These are phyloP conservation scores for Synanthedon vespiformis DNA, from an alignment of 2,888 invertebrate genomes.

Conservation along the genomic window DNA sequence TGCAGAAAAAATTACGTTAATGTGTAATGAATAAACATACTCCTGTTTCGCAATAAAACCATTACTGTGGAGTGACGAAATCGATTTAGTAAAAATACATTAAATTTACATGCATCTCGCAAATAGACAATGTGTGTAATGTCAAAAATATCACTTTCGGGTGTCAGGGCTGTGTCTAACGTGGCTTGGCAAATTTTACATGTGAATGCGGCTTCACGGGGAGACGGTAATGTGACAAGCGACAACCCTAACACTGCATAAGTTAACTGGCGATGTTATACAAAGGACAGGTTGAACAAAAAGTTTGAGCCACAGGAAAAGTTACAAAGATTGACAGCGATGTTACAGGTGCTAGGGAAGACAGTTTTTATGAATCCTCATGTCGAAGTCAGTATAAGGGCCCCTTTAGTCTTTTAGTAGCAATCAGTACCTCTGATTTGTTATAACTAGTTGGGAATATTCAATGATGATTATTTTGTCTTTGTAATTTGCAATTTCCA, in stretches of 20 bases:
- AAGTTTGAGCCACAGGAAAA: too few relatives aligned
- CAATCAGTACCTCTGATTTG: too few relatives aligned
- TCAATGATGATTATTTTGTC: too few relatives aligned
- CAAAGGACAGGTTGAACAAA: too few relatives aligned
- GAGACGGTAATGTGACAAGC: conserved; percentile 60
- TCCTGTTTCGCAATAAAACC: neutral
- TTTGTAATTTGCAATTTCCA: too few relatives aligned
- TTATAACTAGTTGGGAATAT: too few relatives aligned
- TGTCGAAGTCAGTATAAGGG: too few relatives aligned
- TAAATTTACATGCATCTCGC: conserved; percentile 15
- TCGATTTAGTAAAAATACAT: conserved; percentile 7
- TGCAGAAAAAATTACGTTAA: too few relatives aligned
- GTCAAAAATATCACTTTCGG: conserved; percentile 42
- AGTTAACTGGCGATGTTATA: neutral
- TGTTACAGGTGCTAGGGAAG: too few relatives aligned
- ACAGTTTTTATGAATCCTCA: too few relatives aligned
- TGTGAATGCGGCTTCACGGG: conserved; percentile 41
- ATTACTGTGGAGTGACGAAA: neutral
- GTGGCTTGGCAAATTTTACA: conserved; percentile 55
- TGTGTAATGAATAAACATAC: neutral
- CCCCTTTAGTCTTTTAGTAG: too few relatives aligned
- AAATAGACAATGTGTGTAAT: conserved; percentile 15
- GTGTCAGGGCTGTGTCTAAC: conserved; percentile 52
- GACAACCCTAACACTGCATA: conserved; percentile 37
- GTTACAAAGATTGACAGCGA: too few relatives aligned